Base-by-base conservation (phyloP, 2,888 invertebrate species). In the Strigamia transsilvanica region DNA sequence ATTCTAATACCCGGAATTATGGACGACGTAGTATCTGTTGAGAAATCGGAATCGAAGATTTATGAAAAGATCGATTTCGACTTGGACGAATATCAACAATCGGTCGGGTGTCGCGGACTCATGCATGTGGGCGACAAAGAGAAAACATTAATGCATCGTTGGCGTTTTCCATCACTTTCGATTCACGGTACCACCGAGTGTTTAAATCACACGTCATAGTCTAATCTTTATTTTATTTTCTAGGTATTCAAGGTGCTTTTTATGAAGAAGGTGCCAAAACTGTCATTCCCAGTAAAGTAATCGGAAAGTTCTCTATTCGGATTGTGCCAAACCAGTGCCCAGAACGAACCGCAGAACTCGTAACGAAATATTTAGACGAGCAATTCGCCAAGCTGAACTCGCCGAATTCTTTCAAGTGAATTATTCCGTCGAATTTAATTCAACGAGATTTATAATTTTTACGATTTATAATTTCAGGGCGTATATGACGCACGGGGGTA, bases 221-320 rank as follows among this genome's bases (percentile, higher is more conserved):
- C n/a, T 77, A 7, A 23, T 77, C 13, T 34, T 77, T 77, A 7
- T 77, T 23, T 9, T 23, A 15, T 77, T 23, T 23, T 77, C 5
- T 46, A 85, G 88, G 98, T 61, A 95, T 98, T 86, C 97, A 99
- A 90, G 98, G 91, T 38, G 98, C 98, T 7, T 98, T 98, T 87
- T 93, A 93, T 87, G 98, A 95, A 84, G 91, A 94, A 0, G 99
- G 99, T 15, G 93, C 94, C 23, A 99, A 99, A 88, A 99, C 99
- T 82, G 98, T 99, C 0, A 98, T 97, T 86, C 96, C 96, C 0
- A 91, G 93, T 78, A 95, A 96, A 89, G 98, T 99, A 0, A 93
- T 92, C 86, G 99, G 98, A 27, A 99, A 99, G 89, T 99, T 99
- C 89, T 98, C 98, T 0, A 93, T 99, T 85, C 92, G 99, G 82